Conservation (phyloP, 2,797 vertebrate genomes). For the Acanthurus leucopareius region DNA sequence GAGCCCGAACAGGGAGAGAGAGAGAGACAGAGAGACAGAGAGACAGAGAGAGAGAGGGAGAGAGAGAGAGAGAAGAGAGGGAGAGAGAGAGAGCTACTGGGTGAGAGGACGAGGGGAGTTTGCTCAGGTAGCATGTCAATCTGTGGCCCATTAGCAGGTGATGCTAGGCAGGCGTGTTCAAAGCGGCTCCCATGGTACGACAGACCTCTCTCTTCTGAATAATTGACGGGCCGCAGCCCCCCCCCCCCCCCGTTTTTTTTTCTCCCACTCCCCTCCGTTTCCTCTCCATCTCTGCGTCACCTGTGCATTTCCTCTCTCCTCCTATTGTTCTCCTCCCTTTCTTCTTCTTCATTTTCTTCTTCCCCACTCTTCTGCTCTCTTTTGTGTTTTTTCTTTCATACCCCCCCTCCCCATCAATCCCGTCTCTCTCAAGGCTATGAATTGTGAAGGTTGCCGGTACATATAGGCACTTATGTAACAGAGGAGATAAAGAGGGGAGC, state of each 20-base stretch:
- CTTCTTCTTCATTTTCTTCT: background rate
- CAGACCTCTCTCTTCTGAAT: slow-evolving; percentile 68
- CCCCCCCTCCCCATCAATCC: background rate
- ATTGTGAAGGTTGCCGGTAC: slow-evolving; percentile 50
- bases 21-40: too few relatives aligned
- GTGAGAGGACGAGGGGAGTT: background rate
- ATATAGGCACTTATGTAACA: slow-evolving; percentile 55
- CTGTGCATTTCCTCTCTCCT: slow-evolving; percentile 27
- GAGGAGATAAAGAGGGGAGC: slow-evolving; percentile 37
- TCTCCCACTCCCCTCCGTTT: slow-evolving; percentile 16
- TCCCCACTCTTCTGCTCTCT: slow-evolving; percentile 21
- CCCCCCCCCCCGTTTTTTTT: background rate
- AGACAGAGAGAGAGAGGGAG: too few relatives aligned
- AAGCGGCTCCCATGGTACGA: slow-evolving; percentile 62
- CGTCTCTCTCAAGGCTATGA: slow-evolving; percentile 36
- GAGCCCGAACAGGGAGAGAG: slow-evolving; percentile 12
- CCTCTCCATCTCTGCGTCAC: slow-evolving; percentile 43
- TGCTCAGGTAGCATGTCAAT: slow-evolving; percentile 71
- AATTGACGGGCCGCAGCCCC: slow-evolving; percentile 67
- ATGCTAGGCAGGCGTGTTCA: slow-evolving; percentile 60
- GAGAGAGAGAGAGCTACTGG: background rate
- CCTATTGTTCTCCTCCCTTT: slow-evolving; percentile 24
- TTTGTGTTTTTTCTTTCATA: slow-evolving; percentile 10
- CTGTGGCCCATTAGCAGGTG: slow-evolving; percentile 73
- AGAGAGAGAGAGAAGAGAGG: background rate